Evolutionary conservation across 2,113 vertebrate species (phyloP).

Genomic region (Brachyhypopomus occidentalis): DNA sequence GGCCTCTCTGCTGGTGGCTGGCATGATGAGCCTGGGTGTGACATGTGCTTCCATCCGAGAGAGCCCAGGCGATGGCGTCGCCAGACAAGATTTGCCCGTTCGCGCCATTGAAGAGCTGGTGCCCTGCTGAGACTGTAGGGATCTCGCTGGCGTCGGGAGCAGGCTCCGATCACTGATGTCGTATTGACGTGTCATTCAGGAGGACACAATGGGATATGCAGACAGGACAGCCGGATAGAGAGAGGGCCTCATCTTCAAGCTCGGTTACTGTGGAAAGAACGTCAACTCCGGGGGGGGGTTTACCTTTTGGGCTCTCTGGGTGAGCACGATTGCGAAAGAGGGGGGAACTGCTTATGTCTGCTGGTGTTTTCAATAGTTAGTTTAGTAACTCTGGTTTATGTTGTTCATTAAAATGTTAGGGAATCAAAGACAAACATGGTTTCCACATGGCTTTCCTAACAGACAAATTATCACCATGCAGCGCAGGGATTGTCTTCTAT

Average conservation of each 20-base stretch:
- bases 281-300: neutral
- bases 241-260: constrained; percentile 20
- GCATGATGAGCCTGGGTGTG: constrained; percentile 69
- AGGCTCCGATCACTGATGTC: constrained; percentile 67
- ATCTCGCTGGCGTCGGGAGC: constrained; percentile 69
- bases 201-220: constrained; percentile 39
- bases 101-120: constrained; percentile 66
- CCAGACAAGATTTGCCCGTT: constrained; percentile 76
- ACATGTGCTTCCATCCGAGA: constrained; percentile 75
- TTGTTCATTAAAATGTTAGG: neutral
- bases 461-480: constrained; percentile 64
- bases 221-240: neutral
- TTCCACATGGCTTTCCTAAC: constrained; percentile 53
- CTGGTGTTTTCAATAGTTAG: neutral
- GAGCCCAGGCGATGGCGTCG: constrained; percentile 62
- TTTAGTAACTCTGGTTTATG: neutral
- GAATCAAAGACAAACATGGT: neutral
- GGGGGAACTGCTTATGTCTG: neutral
- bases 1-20: constrained; percentile 68
- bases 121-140: constrained; percentile 72
- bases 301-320: neutral
- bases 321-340: neutral
- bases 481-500: constrained; percentile 67
- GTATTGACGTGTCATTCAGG: constrained; percentile 73
- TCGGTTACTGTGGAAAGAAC: constrained; percentile 31